phyloP scores from a whole-genome alignment of 2,888 invertebrate species.

The Sipha maydis region DNA sequence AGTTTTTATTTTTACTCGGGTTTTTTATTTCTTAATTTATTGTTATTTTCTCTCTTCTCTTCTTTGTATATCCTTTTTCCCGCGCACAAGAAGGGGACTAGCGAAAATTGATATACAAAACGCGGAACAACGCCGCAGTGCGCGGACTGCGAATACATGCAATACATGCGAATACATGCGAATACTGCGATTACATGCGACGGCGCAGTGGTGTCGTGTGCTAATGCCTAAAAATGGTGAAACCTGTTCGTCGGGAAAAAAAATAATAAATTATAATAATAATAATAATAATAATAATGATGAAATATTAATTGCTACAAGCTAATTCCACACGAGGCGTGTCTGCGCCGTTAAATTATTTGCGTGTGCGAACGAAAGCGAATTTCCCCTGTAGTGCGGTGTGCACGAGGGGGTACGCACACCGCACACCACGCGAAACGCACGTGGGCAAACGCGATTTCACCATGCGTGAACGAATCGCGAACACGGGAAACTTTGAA shows the following conservation, averaged over 20 bases:
- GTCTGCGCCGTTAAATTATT: conserved; percentile 29
- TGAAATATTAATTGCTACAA: conserved; percentile 33
- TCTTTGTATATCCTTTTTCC: background rate
- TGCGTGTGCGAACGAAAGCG: conserved; percentile 51
- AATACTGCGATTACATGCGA: background rate
- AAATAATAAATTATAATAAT: background rate
- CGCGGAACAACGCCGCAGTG: background rate
- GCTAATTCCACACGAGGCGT: conserved; percentile 44
- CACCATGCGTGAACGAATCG: background rate
- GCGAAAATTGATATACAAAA: conserved; percentile 34
- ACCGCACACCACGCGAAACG: background rate
- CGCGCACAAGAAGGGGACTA: background rate
- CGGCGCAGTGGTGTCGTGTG: conserved; percentile 23
- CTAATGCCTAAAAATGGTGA: conserved; percentile 47
- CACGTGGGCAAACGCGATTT: conserved; percentile 11
- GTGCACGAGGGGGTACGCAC: background rate
- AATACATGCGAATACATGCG: too few relatives aligned
- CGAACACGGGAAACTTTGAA: background rate
- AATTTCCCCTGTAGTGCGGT: conserved; percentile 17
- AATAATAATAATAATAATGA: background rate
- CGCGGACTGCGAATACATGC: too few relatives aligned
- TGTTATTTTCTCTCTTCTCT: background rate
- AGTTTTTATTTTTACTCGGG: too few relatives aligned
- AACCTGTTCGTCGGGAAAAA: conserved; percentile 4
- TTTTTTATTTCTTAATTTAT: background rate